Percentiles rank a stretch among this genome's conserved stretches.
phyloP scores from a whole-genome alignment of 2,113 vertebrate species.

The Nettapus auritus region DNA sequence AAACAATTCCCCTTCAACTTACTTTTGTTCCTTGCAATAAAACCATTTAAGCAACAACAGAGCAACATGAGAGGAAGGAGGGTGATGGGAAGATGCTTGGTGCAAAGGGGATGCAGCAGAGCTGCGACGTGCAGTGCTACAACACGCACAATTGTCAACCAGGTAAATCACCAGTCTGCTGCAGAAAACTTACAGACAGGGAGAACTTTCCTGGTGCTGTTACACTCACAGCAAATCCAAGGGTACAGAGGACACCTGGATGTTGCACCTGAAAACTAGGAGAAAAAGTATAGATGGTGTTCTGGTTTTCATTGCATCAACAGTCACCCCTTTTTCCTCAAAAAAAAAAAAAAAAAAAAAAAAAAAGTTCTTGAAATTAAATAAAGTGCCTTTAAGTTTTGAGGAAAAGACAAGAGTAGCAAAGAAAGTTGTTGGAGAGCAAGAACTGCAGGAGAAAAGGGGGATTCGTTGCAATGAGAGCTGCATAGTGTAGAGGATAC shows the following conservation, averaged over 20 bases:
- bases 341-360: not conserved
- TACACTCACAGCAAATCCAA: not conserved
- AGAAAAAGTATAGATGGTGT: not conserved
- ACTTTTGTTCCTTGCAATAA: slow-evolving; percentile 62
- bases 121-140: slow-evolving; percentile 66
- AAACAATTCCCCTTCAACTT: not conserved
- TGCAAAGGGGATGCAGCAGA: slow-evolving; percentile 72
- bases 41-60: slow-evolving; percentile 71
- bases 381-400: not conserved
- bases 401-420: not conserved
- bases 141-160: slow-evolving; percentile 68
- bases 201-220: not conserved
- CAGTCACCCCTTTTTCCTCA: not conserved
- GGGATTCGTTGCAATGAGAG: not conserved
- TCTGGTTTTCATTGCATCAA: not conserved
- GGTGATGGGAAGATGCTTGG: slow-evolving; percentile 7
- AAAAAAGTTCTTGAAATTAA: not conserved
- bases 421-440: not conserved
- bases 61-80: slow-evolving; percentile 60
- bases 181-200: not conserved
- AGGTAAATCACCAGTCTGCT: slow-evolving; percentile 42
- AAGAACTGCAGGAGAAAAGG: not conserved
- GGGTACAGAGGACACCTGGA: not conserved
- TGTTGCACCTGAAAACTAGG: not conserved
- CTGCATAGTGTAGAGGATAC: not conserved